Base-by-base conservation (phyloP, 2,888 invertebrate species). In the Hirtodrosophila histrioides region DNA sequence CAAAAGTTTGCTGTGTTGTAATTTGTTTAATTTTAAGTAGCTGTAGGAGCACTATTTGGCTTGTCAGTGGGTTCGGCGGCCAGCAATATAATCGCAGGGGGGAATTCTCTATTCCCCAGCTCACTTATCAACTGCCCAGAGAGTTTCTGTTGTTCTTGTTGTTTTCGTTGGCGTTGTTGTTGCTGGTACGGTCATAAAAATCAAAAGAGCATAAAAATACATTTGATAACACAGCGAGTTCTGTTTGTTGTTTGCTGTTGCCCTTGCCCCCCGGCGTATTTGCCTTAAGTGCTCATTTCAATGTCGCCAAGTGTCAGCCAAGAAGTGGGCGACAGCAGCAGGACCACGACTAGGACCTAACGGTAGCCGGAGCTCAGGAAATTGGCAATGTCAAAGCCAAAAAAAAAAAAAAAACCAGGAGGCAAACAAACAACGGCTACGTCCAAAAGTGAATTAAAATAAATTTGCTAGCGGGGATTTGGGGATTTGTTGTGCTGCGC, bases 1-100 rank as follows among this genome's bases (percentile, higher is more conserved):
- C 43, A 37, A 39, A 44, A 48, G 36, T 44, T 61, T 53, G 44
- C 50, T 51, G 44, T 64, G 50, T 57, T 64, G 83, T 81, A 80
- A 84, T 84, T 86, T 86, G 86, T 86, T 84, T 84, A 84, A 84
- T 84, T 84, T 84, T 86, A 84, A 84, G 81, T 86, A 86, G 79
- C 77, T 86, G 70, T 63, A 69, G 67, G 60, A 75, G 50, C 55
- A 74, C 73, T 75, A 75, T 70, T 74, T 64, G 75, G 48, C 56
- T 60, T 71, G 75, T 60, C 56, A 58, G 37, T 57, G 48, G 61
- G 40, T 37, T 31, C 48, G 23, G 40, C 57, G 48, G 39, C 24
- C 23, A 23, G 50, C 37, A 45, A 51, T 58, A 37, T 58, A 64
- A 58, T 31, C 41, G 58, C 35, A n/a, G 39, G 45, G 48, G 35